Evolutionary conservation across 2,113 vertebrate genomes (phyloP), one percentile per base, ranked within the genome.

Genomic region (Chionodraco myersi): DNA sequence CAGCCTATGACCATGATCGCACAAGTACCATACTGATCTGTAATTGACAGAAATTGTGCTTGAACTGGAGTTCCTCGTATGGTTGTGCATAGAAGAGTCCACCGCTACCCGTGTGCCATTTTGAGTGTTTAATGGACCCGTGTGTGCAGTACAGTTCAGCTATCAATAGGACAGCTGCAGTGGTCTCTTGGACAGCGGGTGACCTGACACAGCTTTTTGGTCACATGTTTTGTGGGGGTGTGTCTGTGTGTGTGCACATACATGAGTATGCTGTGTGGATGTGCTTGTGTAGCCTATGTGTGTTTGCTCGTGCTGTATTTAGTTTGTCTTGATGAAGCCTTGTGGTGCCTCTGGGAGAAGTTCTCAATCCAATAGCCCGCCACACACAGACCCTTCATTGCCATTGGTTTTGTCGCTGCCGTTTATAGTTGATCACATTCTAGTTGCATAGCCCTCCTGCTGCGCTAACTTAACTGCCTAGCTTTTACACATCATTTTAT

Each of bases 151-250:
- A 77, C 82, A 86, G 88, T 85, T 70, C 80, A 74, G 86, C 88
- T 91, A 87, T 90, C 90, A 90, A 84, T 90, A 90, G 88, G 89
- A 93, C 92, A 94, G 93, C 93, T 94, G 94, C 93, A 89, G 78
- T 78, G 79, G 80, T 91, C 88, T 86, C 86, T 89, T 73, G 87
- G 86, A 86, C 86, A 84, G 88, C 21, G 80, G 88, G 78, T 91
- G 92, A 91, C 91, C 90, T 70, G 89, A 93, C 86, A 87, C 79
- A 91, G 91, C 88, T 87, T 89, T 89, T 86, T 75, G 73, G 87
- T 93, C 90, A 91, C 88, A 83, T 93, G 90, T 89, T 59, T 30
- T 75, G 10, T 76, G 34, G 77, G 45, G 79, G n/a, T 87, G 73
- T 75, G 72, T 59, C 61, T 72, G 18, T 79, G 58, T 82, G 78